Evolutionary conservation across 1,140 invertebrate genomes (phyloP), one percentile per base, ranked within the genome.

Genomic region (Eulimnadia texana): DNA sequence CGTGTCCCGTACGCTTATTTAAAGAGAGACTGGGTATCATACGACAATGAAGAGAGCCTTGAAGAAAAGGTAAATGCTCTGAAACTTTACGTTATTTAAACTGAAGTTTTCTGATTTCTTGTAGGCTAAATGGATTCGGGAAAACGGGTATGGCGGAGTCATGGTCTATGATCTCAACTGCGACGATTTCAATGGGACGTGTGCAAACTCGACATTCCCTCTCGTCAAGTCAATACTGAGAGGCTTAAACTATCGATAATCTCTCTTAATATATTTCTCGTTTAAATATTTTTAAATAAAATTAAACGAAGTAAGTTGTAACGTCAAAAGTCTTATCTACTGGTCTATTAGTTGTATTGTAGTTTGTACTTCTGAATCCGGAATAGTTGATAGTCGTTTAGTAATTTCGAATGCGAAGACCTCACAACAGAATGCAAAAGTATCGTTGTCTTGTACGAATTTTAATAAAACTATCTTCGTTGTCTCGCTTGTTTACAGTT

Each of bases 11-110:
- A 90, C 74, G 76, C 85, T 3, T 84, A 82, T 60, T 79, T 79
- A 53, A 74, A 77, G 33, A 73, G 75, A 3, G 86, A 93, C 69
- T 97, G 93, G 93, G 80, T 94, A 52, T 90, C 90, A 0, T 96
- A 84, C 71, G 93, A 96, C 64, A 81, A 90, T 70, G 72, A 77
- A 3, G 69, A 76, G 33, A 95, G 90, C 72, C 74, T 90, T 0
- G 75, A 70, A 58, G 79, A 80, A 67, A 93, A 93, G 73, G 81
- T 83, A 72, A 68, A n/a, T n/a, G n/a, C 49, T 63, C 33, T 54
- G 50, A 53, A 54, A 55, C 61, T 65, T 65, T 6, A 22, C 29
- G 11, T 28, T 60, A 28, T 49, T 50, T 28, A 23, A 42, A 50
- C 50, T 3, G 20, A 22, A 19, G 3, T 9, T 42, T 47, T 42